These are phyloP conservation scores for Aphaenogaster floridana DNA, from an alignment of 1,140 invertebrate genomes.

Conservation along the genomic window DNA sequence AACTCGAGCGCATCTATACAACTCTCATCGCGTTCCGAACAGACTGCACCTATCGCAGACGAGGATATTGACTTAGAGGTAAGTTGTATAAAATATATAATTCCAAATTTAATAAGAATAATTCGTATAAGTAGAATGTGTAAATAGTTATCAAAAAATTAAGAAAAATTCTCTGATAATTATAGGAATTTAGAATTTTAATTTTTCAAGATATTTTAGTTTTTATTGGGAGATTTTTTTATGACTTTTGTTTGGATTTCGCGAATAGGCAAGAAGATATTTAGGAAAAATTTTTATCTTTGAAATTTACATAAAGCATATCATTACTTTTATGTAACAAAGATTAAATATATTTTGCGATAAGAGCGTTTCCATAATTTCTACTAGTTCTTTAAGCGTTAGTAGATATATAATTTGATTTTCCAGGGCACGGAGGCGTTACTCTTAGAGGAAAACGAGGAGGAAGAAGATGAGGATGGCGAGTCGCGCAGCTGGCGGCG, in stretches of 20 bases:
- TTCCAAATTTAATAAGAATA: neutral
- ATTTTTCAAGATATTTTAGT: slow-evolving; percentile 6
- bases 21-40: slow-evolving; percentile 80
- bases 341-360: neutral
- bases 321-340: neutral
- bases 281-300: neutral
- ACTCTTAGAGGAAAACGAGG: slow-evolving; percentile 87
- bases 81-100: slow-evolving; percentile 27
- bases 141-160: neutral
- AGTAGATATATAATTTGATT: slow-evolving; percentile 6
- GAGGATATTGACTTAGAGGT: slow-evolving; percentile 86
- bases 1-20: slow-evolving; percentile 78
- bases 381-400: neutral
- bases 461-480: slow-evolving; percentile 89
- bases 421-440: slow-evolving; percentile 81
- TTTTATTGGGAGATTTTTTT: neutral
- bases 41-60: slow-evolving; percentile 80
- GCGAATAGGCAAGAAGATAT: neutral
- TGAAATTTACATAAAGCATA: neutral
- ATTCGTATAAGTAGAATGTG: neutral
- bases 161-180: neutral
- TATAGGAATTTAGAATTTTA: neutral
- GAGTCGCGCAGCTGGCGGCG: slow-evolving; percentile 88
- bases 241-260: slow-evolving; percentile 15
- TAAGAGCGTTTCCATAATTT: neutral